A percentile compares a stretch with the other conserved stretches of the same genome.
Evolutionary conservation across 2,797 vertebrate genomes (phyloP).

Genomic region (Meda fulgida): DNA sequence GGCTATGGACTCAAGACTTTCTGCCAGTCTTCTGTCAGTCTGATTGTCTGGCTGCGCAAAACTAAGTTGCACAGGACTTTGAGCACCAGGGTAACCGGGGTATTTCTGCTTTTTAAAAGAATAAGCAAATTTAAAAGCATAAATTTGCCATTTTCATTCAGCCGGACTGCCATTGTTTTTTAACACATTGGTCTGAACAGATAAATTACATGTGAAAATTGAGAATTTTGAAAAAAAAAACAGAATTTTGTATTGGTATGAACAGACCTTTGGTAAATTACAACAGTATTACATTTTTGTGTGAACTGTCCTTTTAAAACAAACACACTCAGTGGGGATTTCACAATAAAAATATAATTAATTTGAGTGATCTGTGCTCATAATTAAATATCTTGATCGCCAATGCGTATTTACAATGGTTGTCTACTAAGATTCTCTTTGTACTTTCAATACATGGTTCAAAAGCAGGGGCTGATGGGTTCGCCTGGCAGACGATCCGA

Average conservation of each 20-base stretch:
- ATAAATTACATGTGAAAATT: background rate
- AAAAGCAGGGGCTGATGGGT: background rate
- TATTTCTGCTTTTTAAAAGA: background rate
- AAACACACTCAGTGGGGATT: background rate
- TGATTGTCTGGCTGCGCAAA: no score
- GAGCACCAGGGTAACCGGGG: background rate
- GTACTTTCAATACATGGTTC: background rate
- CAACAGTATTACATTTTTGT: background rate
- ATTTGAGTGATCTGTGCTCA: background rate
- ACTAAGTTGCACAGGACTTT: background rate
- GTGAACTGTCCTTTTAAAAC: constrained; percentile 14
- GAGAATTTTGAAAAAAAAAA: no score
- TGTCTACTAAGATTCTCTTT: background rate
- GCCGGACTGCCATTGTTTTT: background rate
- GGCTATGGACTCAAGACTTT: no score
- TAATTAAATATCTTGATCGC: background rate
- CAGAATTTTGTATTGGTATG: no score
- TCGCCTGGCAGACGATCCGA: background rate
- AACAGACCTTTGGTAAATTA: background rate
- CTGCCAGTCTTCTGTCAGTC: no score
- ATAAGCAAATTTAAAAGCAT: background rate
- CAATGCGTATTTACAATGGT: background rate
- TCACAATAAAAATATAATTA: background rate
- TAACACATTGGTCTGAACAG: background rate
- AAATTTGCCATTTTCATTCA: background rate